These are phyloP conservation scores for Rhamnusium bicolor DNA, from an alignment of 2,888 invertebrate genomes.

Conservation along the genomic window DNA sequence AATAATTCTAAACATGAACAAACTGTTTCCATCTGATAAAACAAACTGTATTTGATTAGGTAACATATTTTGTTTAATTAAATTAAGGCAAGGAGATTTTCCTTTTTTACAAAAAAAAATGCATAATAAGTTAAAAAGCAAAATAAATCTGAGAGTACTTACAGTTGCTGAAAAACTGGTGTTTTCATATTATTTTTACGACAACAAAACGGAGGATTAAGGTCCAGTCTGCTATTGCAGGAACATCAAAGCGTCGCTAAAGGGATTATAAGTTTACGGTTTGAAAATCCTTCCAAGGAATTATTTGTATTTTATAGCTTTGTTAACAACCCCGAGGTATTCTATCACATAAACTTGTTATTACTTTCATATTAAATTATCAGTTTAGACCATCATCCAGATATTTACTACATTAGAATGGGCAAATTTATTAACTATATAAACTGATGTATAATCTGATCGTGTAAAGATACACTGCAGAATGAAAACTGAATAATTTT, in stretches of 20 bases:
- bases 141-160: neutral
- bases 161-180: conserved; percentile 10
- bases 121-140: neutral
- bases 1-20: too few species aligned
- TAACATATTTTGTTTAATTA: too few species aligned
- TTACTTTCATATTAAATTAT: conserved; percentile 26
- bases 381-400: neutral
- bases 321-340: conserved; percentile 29
- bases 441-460: too few species aligned
- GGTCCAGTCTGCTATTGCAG: conserved; percentile 39
- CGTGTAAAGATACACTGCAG: too few species aligned
- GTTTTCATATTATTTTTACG: conserved; percentile 47
- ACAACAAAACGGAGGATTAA: conserved; percentile 47
- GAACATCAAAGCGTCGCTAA: conserved; percentile 46
- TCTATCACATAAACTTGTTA: conserved; percentile 20
- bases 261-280: conserved; percentile 52
- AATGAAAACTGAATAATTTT: too few species aligned
- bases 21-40: too few species aligned
- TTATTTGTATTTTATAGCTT: conserved; percentile 32
- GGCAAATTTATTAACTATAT: too few species aligned
- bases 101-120: too few species aligned
- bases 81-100: too few species aligned
- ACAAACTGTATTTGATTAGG: too few species aligned
- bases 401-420: too few species aligned
- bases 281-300: conserved; percentile 46